phyloP scores from a whole-genome alignment of 2,113 vertebrate species.

The Raja brachyura region DNA sequence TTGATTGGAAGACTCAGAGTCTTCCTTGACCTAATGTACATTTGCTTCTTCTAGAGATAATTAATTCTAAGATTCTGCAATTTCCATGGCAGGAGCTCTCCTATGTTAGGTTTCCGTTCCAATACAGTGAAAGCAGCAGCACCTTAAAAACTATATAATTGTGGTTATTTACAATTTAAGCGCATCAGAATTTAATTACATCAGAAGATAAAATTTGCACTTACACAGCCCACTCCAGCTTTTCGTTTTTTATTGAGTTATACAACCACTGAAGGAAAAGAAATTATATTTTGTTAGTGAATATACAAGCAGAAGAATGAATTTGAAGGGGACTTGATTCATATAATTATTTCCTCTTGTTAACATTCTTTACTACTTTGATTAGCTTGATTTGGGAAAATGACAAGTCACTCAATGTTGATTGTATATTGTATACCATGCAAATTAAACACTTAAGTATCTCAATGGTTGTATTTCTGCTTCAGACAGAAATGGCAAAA shows the following conservation, averaged over 20 bases:
- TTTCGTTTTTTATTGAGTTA: constrained; percentile 97
- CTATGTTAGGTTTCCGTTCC: not conserved
- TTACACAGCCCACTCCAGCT: constrained; percentile 97
- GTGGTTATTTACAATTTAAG: not conserved
- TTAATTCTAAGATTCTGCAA: not conserved
- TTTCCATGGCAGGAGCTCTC: not conserved
- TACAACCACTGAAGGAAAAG: constrained; percentile 73
- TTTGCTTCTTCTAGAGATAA: not conserved
- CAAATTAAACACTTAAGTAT: not conserved
- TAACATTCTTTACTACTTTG: not conserved
- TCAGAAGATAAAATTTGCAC: constrained; percentile 50
- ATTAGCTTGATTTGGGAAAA: not conserved
- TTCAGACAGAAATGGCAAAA: not conserved
- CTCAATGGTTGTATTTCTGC: not conserved
- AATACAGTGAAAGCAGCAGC: not conserved
- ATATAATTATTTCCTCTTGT: not conserved
- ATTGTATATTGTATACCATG: not conserved
- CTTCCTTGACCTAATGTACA: not conserved
- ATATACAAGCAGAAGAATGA: not conserved
- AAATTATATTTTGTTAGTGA: constrained; percentile 38
- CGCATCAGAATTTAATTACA: not conserved
- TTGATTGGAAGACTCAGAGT: not conserved
- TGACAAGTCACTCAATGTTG: not conserved
- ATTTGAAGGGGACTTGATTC: not conserved
- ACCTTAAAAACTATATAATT: not conserved